Conservation (phyloP, 2,113 vertebrate species). For the Phalacrocorax pelagicus region DNA sequence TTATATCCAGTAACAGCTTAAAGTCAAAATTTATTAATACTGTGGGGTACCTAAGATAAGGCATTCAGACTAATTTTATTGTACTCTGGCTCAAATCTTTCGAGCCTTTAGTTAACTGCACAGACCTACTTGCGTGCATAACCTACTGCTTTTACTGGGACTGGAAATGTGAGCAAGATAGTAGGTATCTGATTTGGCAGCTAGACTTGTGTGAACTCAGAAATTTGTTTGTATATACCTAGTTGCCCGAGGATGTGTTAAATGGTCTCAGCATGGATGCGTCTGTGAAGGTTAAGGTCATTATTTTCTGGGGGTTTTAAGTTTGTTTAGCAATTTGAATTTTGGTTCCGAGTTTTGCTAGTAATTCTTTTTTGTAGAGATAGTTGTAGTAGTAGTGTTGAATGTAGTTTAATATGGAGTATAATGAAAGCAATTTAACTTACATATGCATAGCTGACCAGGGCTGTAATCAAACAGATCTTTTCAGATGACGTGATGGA, state of each 20-base stretch:
- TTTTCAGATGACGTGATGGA: background rate
- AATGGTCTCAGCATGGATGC: accelerated
- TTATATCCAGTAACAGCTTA: background rate
- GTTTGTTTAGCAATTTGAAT: background rate
- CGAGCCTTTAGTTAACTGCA: background rate
- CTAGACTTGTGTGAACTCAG: background rate
- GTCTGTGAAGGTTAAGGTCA: background rate
- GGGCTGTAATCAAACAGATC: background rate
- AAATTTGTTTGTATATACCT: background rate
- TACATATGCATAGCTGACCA: background rate
- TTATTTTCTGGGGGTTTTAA: background rate
- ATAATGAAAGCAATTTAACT: background rate
- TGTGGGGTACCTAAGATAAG: background rate
- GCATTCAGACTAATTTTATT: background rate
- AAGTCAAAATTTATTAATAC: background rate
- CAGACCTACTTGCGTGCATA: background rate
- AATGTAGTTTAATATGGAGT: background rate
- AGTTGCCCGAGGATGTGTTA: background rate
- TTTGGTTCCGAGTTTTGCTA: background rate
- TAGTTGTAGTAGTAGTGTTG: background rate
- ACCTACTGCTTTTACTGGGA: background rate
- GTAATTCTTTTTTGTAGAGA: background rate
- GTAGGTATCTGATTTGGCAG: background rate
- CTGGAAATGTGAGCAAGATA: background rate
- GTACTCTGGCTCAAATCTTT: background rate